Evolutionary conservation across 2,797 vertebrate species (phyloP), one percentile per base, ranked within the genome.

Genomic region (Halcyon chelicuti): DNA sequence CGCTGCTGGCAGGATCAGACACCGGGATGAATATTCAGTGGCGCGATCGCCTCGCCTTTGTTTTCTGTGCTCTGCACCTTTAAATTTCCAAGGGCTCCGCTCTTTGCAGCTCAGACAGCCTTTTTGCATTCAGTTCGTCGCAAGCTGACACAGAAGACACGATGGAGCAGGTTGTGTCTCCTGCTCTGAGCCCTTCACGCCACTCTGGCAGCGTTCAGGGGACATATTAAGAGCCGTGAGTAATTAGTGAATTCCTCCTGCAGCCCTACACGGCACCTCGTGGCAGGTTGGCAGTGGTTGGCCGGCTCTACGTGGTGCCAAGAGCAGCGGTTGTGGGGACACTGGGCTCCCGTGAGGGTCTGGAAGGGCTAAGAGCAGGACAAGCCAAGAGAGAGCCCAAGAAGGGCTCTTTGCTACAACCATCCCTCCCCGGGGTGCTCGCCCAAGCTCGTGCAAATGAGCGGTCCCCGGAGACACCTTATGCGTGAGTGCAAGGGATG

Each of bases 1-100:
- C 65, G 78, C 84, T 93, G 87, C 89, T 60, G 72, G 72, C 81
- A 92, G 92, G 81, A 92, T 94, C 81, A 80, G 94, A 83, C 1
- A 4, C 65, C 10, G 35, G 84, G 94, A 96, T 95, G 95, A 92
- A 92, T 94, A 96, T 96, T 96, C 94, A 97, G 86, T 75, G 89
- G 93, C 2, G 8, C 6, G 5, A 85, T 77, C 9, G 67, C 58
- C 67, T 82, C 23, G 67, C 91, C 94, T 95, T 96, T 96, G 94
- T 96, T 96, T 97, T 95, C 92, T 54, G 54, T 67, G 90, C 94
- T 91, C 92, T 96, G 91, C 96, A 97, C 96, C 95, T 96, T 96
- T 97, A 95, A 96, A 96, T 96, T 95, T 95, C 91, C 92, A 88
- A 91, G 91, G 92, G 91, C 91, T 93, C 90, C 0, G 78, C 94